Evolutionary conservation across 1,140 invertebrate genomes (phyloP), one percentile per base, ranked within the genome.

Genomic region (Argopecten irradians): DNA sequence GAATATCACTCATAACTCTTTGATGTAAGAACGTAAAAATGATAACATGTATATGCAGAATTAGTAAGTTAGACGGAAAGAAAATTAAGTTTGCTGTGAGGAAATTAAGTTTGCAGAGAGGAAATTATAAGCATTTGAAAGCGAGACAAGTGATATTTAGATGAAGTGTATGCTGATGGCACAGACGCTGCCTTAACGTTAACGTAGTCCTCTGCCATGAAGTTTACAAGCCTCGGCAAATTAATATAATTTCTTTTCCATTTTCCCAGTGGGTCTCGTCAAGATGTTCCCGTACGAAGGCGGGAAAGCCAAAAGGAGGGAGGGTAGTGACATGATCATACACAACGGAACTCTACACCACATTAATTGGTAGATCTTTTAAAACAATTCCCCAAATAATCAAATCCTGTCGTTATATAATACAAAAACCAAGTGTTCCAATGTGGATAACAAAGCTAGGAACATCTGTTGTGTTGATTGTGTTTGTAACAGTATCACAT

Each of bases 61-160:
- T 71, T 71, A 71, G 55, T 71, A 71, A 71, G 5, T n/a, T 71
- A 71, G 55, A 71, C 8, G 55, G 55, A 71, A 28, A 71, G 55
- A 71, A 71, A 71, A 71, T 71, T 71, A 71, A 71, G 55, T 71
- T 71, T 71, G 55, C 55, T 16, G 55, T 28, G 55, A n/a, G 55
- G n/a, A 71, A 71, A 71, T 71, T 71, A 71, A 71, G 55, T 71
- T 71, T 71, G 55, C 55, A 71, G 55, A 28, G 55, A 71, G 55
- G n/a, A 71, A 28, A 71, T 71, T 71, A 71, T 1, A 71, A 71
- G 55, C 55, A 71, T 71, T 71, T 71, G 55, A 71, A 71, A 71
- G 55, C 55, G 55, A 71, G 55, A 71, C 55, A 28, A 71, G 55
- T 71, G 55, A 28, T 28, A n/a, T 71, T 71, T n/a, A 71, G 55